Evolutionary conservation across 2,888 invertebrate genomes (phyloP).

Genomic region (Mythimna ferrago): DNA sequence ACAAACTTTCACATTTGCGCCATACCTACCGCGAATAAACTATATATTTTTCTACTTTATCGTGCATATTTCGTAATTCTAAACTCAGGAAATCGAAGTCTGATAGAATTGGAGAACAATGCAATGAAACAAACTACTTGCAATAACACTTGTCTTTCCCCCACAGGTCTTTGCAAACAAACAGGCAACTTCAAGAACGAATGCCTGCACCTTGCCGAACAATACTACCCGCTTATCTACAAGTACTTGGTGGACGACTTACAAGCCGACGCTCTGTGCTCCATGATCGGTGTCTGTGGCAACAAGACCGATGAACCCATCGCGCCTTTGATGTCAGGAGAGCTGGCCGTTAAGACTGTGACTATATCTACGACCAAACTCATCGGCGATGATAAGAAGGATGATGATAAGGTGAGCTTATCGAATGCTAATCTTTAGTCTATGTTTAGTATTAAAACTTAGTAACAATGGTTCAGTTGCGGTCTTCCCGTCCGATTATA

Average conservation of each 20-base stretch:
- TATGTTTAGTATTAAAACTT: too few species aligned
- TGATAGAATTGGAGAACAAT: too few species aligned
- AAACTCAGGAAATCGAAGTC: too few species aligned
- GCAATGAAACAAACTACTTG: too few species aligned
- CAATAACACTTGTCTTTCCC: too few species aligned
- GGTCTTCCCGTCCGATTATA: too few species aligned
- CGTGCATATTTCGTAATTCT: too few species aligned
- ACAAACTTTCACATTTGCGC: too few species aligned
- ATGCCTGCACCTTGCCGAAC: slow-evolving; percentile 94
- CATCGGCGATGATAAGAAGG: slow-evolving; percentile 83
- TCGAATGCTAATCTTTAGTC: too few species aligned
- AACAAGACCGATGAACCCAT: slow-evolving; percentile 83
- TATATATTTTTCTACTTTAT: too few species aligned
- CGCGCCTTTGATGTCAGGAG: slow-evolving; percentile 91
- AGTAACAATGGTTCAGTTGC: too few species aligned
- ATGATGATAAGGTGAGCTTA: slow-evolving; percentile 69
- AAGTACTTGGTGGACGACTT: slow-evolving; percentile 92
- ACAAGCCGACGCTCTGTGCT: slow-evolving; percentile 93
- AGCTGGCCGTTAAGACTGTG: slow-evolving; percentile 79
- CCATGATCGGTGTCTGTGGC: slow-evolving; percentile 93
- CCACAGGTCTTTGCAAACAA: slow-evolving; percentile 94
- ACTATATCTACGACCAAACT: slow-evolving; percentile 60
- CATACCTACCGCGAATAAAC: too few species aligned
- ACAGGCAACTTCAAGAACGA: slow-evolving; percentile 93
- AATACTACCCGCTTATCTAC: slow-evolving; percentile 95